Evolutionary conservation across 2,797 vertebrate genomes (phyloP).

Genomic region (Falco biarmicus): DNA sequence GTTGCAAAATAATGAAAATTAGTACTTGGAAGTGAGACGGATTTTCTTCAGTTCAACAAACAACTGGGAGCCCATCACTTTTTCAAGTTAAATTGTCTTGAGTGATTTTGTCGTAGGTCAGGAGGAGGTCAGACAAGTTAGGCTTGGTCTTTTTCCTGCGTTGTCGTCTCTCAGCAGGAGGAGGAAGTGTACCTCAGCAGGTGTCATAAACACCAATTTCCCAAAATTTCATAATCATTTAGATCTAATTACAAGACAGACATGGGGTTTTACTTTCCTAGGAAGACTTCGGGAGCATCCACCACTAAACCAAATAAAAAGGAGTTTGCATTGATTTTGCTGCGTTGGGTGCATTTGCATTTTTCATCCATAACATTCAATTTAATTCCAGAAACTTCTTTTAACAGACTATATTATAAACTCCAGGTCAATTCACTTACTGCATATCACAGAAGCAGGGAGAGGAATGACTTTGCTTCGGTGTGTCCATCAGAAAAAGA

Average conservation of each 20-base stretch:
- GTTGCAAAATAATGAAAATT: constrained; percentile 37
- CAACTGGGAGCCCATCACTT: neutral
- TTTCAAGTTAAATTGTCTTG: constrained; percentile 46
- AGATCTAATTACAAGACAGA: constrained; percentile 67
- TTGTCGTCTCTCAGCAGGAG: constrained; percentile 57
- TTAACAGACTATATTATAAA: neutral
- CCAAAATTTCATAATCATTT: constrained; percentile 69
- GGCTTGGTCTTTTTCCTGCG: constrained; percentile 42
- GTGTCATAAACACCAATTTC: constrained; percentile 71
- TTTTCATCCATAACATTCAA: constrained; percentile 18
- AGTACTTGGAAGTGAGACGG: neutral
- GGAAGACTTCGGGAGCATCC: neutral
- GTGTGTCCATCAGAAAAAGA: neutral
- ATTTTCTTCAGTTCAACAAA: constrained; percentile 37
- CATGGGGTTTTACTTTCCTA: constrained; percentile 28
- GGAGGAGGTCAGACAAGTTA: constrained; percentile 54
- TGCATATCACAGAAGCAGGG: neutral
- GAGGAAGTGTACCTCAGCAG: constrained; percentile 69
- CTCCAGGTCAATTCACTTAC: neutral
- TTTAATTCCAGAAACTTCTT: neutral
- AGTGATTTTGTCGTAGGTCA: constrained; percentile 60
- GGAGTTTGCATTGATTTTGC: neutral
- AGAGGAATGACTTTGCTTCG: neutral
- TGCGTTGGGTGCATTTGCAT: neutral
- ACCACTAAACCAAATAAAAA: neutral